Evolutionary conservation across 2,888 invertebrate species (phyloP), one percentile per base, ranked within the genome.

Genomic region (Pseudococcus longispinus): DNA sequence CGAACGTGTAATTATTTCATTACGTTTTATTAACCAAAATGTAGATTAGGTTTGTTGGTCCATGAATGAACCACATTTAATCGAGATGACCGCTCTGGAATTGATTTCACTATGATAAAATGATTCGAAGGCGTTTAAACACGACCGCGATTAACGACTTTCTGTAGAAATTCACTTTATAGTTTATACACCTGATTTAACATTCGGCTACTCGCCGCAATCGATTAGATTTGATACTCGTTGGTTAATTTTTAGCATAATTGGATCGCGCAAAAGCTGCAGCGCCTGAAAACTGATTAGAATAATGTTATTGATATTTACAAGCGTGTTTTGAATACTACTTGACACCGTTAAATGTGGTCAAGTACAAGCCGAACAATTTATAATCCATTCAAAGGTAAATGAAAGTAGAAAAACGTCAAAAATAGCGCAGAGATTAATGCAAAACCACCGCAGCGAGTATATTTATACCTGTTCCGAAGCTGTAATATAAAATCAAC

Each of bases 111-210:
- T 65, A 20, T 13, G 26, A 65, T 65, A 26, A 65, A 65, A 13
- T 13, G 20, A 70, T 29, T 11, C 11, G 29, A 4, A 70, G 77
- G 42, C 77, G 77, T 42, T 20, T 11, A 11, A 60, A 60, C 23
- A 60, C 60, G 60, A 60, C 60, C 60, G 23, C 42, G 70, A 70
- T 42, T 80, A 80, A 37, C 42, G 77, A 80, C 77, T 42, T 80
- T 80, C 77, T 42, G 9, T 23, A 60, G 60, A 60, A 80, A 80
- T 80, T 80, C 77, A 80, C 42, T 80, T 42, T 37, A 37, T 65
- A 70, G 29, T 80, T 80, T 80, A 80, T 70, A 70, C 77, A 80
- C 77, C 77, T 80, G 77, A 80, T 80, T 80, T 80, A 80, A 80
- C 77, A 42, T 20, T 11, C 11, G 5, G 9, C 65, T 2, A 26